These are phyloP conservation scores for Globicephala melas DNA, from an alignment of 2,113 vertebrate genomes.

Conservation along the genomic window DNA sequence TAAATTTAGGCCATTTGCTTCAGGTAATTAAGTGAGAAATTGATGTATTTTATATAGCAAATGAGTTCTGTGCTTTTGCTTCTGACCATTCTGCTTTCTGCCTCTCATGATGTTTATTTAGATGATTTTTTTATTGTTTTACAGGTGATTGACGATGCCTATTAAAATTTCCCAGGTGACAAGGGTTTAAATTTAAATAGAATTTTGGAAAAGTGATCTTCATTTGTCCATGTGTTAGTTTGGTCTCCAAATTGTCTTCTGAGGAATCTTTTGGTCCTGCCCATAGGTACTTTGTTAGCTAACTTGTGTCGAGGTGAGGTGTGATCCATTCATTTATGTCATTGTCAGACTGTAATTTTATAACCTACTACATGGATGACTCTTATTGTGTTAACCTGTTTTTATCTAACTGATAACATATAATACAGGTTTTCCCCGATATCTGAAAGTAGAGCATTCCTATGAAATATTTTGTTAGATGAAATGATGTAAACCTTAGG, in stretches of 20 bases:
- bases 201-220: not conserved
- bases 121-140: conserved; percentile 8
- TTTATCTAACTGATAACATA: not conserved
- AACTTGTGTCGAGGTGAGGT: not conserved
- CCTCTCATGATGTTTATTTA: not conserved
- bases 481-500: too few species aligned
- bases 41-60: not conserved
- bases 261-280: not conserved
- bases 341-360: not conserved
- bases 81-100: not conserved
- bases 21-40: conserved; percentile 37
- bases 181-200: not conserved
- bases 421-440: not conserved
- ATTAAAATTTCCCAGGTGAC: not conserved
- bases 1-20: conserved; percentile 41
- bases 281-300: not conserved
- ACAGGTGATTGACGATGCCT: not conserved
- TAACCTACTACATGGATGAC: not conserved
- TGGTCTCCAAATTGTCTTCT: not conserved
- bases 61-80: not conserved
- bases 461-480: too few species aligned
- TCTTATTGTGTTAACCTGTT: not conserved
- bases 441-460: too few species aligned
- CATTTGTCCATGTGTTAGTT: not conserved
- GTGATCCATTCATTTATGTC: not conserved